Evolutionary conservation across 2,113 vertebrate genomes (phyloP), one percentile per base, ranked within the genome.

Genomic region (Solea senegalensis): DNA sequence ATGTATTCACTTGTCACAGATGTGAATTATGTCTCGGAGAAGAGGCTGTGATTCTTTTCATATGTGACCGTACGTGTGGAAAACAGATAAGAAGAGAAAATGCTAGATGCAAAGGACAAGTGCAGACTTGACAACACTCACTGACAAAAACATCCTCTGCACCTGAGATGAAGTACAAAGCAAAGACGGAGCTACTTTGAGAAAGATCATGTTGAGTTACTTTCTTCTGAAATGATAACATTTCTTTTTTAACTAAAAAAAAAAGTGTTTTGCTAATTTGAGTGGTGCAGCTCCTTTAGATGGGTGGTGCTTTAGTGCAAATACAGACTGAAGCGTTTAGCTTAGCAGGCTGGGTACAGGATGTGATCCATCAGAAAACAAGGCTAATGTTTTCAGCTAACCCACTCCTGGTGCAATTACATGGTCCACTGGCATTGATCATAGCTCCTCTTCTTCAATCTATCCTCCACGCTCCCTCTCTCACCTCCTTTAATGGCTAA

Each of bases 371-470:
- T 97, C 96, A 95, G 95, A 96, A 89, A 96, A 95, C 92, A 94
- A 92, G 94, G 95, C 94, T 96, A 97, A 97, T 96, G 95, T 97
- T 96, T 90, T 96, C 95, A 94, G 94, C 95, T 95, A 94, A 94
- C 95, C 94, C 95, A 95, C 95, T 96, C 96, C 95, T 94, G 90
- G 93, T 95, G 94, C 96, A 98, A 99, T 99, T 98, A 98, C 96
- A 98, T 95, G 97, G 95, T 98, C 96, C 96, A 97, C 92, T 96
- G 96, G 94, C 94, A 95, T 94, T 97, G 97, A 98, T 99, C 97
- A 98, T 95, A 95, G 95, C 95, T 95, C 94, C 95, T 96, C 95
- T 95, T 96, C 95, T 95, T 95, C 94, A 95, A 95, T 95, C 96
- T 94, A 91, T 94, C 94, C 94, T 96, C 95, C 95, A 96, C 97